Conservation (phyloP, 1,140 invertebrate genomes). For the Caenorhabditis briggsae region DNA sequence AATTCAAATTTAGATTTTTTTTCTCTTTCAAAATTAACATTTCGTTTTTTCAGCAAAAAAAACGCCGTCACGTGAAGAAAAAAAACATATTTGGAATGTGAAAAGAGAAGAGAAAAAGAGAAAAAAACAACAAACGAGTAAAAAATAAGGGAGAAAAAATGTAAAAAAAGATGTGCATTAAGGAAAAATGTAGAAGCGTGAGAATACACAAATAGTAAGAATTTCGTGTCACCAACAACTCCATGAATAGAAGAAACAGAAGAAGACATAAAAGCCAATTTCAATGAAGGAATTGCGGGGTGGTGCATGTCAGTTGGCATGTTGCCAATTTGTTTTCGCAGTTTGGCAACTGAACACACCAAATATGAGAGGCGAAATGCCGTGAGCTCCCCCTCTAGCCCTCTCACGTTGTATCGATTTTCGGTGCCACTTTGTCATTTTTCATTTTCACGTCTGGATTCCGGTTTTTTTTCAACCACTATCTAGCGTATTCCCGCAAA, state of each 20-base stretch:
- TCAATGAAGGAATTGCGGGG: neutral
- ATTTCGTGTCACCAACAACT: neutral
- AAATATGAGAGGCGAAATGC: conserved; percentile 9
- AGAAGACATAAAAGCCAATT: neutral
- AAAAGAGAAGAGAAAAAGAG: conserved; percentile 5
- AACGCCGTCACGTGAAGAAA: neutral
- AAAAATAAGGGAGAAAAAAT: neutral
- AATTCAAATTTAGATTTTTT: no score
- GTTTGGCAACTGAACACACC: conserved; percentile 21
- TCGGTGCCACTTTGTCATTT: neutral
- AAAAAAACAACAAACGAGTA: neutral
- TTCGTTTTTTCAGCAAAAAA: neutral
- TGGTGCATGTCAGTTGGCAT: neutral
- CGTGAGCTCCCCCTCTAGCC: conserved; percentile 27
- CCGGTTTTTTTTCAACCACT: conserved; percentile 28
- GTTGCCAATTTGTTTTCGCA: conserved; percentile 32
- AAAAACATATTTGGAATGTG: conserved; percentile 4
- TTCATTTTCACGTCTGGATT: conserved; percentile 18
- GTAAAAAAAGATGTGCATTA: conserved; percentile 34
- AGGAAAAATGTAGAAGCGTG: conserved; percentile 16
- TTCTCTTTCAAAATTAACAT: no score
- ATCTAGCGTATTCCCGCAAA: conserved; percentile 1
- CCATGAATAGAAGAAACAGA: no score
- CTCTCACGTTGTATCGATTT: conserved; percentile 44
- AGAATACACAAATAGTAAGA: conserved; percentile 9